phyloP scores from a whole-genome alignment of 2,888 invertebrate genomes.

The Sclerodermus sp. region DNA sequence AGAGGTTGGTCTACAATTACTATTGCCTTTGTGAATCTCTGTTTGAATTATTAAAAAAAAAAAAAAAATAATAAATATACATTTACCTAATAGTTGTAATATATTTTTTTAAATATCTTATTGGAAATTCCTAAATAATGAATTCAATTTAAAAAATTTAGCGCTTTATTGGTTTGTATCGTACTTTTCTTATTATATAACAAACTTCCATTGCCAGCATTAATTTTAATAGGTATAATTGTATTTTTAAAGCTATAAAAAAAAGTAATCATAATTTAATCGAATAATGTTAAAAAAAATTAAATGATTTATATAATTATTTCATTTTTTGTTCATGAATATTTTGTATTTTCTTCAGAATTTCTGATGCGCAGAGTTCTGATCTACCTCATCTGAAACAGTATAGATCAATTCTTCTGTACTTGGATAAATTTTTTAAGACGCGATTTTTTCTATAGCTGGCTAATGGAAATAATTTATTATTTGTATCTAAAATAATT shows the following conservation, averaged over 20 bases:
- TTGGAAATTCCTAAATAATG: slow-evolving; percentile 5
- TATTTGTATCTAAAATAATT: too few relatives aligned
- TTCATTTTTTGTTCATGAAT: slow-evolving; percentile 18
- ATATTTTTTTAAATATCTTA: too few relatives aligned
- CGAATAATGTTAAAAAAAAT: slow-evolving; percentile 24
- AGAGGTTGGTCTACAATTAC: slow-evolving; percentile 33
- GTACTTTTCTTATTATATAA: background rate
- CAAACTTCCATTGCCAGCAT: too few relatives aligned
- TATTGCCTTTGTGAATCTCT: slow-evolving; percentile 4
- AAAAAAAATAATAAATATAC: background rate
- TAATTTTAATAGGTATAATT: too few relatives aligned
- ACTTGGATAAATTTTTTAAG: slow-evolving; percentile 1
- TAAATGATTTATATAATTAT: slow-evolving; percentile 24
- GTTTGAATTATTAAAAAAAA: slow-evolving; percentile 9
- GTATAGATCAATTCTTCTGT: slow-evolving; percentile 12
- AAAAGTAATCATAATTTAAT: slow-evolving; percentile 22
- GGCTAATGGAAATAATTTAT: background rate
- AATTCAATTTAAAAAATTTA: background rate
- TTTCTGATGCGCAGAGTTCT: slow-evolving; percentile 18
- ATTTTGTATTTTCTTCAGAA: slow-evolving; percentile 11
- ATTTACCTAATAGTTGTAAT: too few relatives aligned
- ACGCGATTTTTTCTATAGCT: background rate
- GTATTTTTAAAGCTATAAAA: slow-evolving; percentile 21
- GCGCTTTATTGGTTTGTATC: too few relatives aligned
- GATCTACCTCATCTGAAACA: slow-evolving; percentile 31